These are phyloP conservation scores for Tipula lateralis DNA, from an alignment of 2,888 invertebrate species.

Conservation along the genomic window DNA sequence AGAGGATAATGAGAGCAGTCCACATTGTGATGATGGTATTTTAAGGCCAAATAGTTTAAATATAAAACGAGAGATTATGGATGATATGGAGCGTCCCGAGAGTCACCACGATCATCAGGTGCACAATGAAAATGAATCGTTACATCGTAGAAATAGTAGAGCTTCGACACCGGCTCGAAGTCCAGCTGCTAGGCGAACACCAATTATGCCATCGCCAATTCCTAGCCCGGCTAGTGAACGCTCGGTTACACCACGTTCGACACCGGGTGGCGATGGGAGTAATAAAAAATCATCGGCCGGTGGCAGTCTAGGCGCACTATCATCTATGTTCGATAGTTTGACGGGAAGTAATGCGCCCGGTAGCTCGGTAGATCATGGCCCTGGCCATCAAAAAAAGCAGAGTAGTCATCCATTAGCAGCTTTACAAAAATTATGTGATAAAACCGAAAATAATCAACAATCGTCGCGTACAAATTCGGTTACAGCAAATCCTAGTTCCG, in stretches of 20 bases:
- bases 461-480: constrained; percentile 42
- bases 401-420: constrained; percentile 87
- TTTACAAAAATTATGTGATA: constrained; percentile 91
- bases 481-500: constrained; percentile 44
- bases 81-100: constrained; percentile 28
- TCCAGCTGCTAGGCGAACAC: constrained; percentile 50
- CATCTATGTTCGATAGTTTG: constrained; percentile 85
- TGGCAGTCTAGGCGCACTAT: constrained; percentile 74
- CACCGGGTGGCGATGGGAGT: constrained; percentile 51
- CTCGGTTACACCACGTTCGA: constrained; percentile 69
- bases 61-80: background rate
- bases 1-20: constrained; percentile 54
- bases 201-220: constrained; percentile 40
- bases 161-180: constrained; percentile 48
- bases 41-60: constrained; percentile 38
- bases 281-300: constrained; percentile 53
- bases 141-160: constrained; percentile 31
- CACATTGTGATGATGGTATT: constrained; percentile 35
- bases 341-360: constrained; percentile 55
- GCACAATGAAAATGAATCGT: background rate
- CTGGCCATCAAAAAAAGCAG: constrained; percentile 39
- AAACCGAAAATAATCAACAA: constrained; percentile 74
- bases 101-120: background rate
- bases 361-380: constrained; percentile 33
- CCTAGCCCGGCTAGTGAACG: constrained; percentile 73